A percentile compares a stretch with the other conserved stretches of the same genome.
Evolutionary conservation across 2,113 vertebrate genomes (phyloP).

Genomic region (Mesocricetus auratus): DNA sequence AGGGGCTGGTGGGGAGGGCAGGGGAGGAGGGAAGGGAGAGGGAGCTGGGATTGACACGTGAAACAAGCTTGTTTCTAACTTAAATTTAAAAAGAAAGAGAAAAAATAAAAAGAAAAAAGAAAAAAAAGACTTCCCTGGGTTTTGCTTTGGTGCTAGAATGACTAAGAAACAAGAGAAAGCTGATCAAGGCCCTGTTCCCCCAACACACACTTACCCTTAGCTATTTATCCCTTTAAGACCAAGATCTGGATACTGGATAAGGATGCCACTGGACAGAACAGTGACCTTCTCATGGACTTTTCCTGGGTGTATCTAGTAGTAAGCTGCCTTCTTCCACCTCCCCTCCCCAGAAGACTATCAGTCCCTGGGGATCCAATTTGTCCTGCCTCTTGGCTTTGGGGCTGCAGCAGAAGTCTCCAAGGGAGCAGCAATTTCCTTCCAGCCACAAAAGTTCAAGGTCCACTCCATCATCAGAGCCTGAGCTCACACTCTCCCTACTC

Average conservation of each 20-base stretch:
- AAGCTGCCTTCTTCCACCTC: neutral
- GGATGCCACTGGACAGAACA: neutral
- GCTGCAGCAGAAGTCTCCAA: neutral
- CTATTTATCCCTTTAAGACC: neutral
- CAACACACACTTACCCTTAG: neutral
- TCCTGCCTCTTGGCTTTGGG: neutral
- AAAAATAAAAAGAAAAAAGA: no score
- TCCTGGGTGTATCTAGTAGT: neutral
- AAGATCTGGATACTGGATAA: neutral
- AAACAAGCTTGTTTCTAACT: no score
- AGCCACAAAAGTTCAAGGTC: neutral
- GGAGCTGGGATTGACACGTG: no score
- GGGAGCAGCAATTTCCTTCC: neutral
- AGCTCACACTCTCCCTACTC: neutral
- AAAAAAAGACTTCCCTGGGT: no score
- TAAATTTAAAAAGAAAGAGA: no score
- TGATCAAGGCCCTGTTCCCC: neutral
- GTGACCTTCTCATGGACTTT: neutral
- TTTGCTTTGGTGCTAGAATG: neutral
- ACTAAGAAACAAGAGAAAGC: neutral
- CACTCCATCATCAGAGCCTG: neutral
- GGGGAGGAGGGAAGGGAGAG: no score
- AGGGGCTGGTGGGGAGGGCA: no score
- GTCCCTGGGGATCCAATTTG: neutral
- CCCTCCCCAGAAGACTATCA: neutral